Conservation (phyloP, 2,888 invertebrate species). For the Eustalomyia histrio region DNA sequence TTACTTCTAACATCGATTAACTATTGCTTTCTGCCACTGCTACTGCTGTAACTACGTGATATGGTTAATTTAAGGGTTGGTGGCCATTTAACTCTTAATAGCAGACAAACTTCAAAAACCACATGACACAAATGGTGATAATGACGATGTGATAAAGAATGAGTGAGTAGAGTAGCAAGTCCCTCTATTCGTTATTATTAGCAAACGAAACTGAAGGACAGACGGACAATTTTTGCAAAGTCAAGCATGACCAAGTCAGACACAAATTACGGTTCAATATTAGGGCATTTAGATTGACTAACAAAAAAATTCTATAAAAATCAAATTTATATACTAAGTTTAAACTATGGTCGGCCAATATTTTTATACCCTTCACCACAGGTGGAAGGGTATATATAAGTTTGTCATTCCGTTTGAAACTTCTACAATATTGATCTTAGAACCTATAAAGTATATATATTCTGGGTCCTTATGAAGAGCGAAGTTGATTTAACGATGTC, state of each 20-base stretch:
- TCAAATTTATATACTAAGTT: too few species aligned
- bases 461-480: too few species aligned
- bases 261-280: constrained; percentile 52
- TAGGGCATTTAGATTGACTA: too few species aligned
- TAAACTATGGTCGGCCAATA: too few species aligned
- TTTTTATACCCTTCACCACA: too few species aligned
- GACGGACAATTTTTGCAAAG: constrained; percentile 9
- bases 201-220: neutral
- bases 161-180: constrained; percentile 14
- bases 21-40: constrained; percentile 27
- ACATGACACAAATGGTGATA: constrained; percentile 57
- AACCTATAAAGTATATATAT: too few species aligned
- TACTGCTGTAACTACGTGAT: constrained; percentile 49
- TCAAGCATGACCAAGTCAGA: constrained; percentile 43
- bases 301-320: too few species aligned
- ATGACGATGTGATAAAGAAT: constrained; percentile 40
- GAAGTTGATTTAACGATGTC: too few species aligned
- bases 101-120: constrained; percentile 27
- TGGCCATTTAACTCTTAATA: constrained; percentile 49
- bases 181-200: neutral
- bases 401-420: too few species aligned
- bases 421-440: too few species aligned
- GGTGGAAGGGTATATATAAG: too few species aligned
- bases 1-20: constrained; percentile 64
- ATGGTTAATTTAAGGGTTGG: constrained; percentile 65